Percentiles rank a stretch among this genome's conserved stretches.
Evolutionary conservation across 2,797 vertebrate genomes (phyloP).

Genomic region (Trematomus bernacchii): DNA sequence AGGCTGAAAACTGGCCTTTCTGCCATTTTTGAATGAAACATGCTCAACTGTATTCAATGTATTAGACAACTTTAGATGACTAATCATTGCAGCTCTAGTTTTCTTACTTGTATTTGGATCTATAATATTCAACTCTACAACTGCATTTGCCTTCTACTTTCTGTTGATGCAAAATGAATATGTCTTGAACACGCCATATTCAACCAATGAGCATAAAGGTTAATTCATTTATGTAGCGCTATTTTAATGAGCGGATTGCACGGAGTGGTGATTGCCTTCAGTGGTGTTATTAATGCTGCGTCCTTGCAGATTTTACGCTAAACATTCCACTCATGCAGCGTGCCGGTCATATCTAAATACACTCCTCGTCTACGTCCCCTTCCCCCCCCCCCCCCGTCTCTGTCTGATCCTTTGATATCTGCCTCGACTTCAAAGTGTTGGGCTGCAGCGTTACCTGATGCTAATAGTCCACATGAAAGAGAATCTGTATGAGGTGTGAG

Average conservation of each 20-base stretch:
- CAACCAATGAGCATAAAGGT: background rate
- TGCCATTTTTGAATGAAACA: too few species aligned
- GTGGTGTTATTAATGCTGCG: slow-evolving; percentile 1
- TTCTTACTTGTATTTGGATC: background rate
- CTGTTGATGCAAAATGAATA: background rate
- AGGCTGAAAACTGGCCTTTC: too few species aligned
- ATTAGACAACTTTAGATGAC: too few species aligned
- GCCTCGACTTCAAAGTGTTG: slow-evolving; percentile 77
- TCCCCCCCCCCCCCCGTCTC: slow-evolving; percentile 34
- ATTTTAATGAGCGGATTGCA: slow-evolving; percentile 19
- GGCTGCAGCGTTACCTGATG: slow-evolving; percentile 77
- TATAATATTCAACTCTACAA: background rate
- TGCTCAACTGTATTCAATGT: too few species aligned
- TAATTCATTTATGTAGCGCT: slow-evolving; percentile 1
- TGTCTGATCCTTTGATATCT: slow-evolving; percentile 73
- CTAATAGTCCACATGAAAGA: slow-evolving; percentile 85
- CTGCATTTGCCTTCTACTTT: background rate
- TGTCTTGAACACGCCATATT: background rate
- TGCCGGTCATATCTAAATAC: slow-evolving; percentile 53
- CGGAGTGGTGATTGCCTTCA: background rate
- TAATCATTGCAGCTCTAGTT: too few species aligned
- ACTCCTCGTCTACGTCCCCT: slow-evolving; percentile 46
- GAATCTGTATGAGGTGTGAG: slow-evolving; percentile 78
- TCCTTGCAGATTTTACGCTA: slow-evolving; percentile 22
- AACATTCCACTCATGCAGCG: slow-evolving; percentile 38